Percentiles rank a stretch among this genome's conserved stretches.
phyloP scores from a whole-genome alignment of 2,797 vertebrate genomes.

The Anguilla obscura region DNA sequence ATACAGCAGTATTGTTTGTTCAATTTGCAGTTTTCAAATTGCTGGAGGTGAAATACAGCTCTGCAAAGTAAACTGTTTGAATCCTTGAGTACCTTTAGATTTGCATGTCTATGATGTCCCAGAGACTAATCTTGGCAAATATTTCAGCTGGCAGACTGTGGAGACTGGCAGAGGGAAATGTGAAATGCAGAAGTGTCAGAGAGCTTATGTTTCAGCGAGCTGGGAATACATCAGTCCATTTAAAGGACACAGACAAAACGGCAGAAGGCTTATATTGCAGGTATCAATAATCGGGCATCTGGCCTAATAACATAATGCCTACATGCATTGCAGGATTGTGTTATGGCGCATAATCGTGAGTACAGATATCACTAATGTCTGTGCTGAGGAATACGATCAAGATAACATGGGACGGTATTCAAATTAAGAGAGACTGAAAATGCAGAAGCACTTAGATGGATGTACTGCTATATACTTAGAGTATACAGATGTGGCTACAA shows the following conservation, averaged over 20 bases:
- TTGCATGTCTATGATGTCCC: neutral
- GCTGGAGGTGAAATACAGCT: neutral
- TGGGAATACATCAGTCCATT: conserved; percentile 5
- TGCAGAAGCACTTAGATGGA: neutral
- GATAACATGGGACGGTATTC: neutral
- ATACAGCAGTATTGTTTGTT: neutral
- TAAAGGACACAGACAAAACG: neutral
- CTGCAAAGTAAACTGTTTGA: neutral
- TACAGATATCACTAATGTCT: neutral
- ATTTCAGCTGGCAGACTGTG: neutral
- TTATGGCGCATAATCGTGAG: neutral
- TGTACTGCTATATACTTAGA: neutral
- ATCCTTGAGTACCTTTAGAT: conserved; percentile 12
- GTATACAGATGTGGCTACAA: neutral
- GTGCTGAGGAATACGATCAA: neutral
- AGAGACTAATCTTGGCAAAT: conserved; percentile 13
- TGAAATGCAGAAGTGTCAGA: neutral
- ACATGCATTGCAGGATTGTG: neutral
- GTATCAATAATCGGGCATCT: neutral
- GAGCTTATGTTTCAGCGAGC: neutral
- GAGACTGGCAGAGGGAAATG: neutral
- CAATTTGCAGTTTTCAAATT: neutral
- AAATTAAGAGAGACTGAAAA: neutral
- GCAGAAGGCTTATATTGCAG: neutral
- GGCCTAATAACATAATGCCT: neutral